Conservation (phyloP, 1,140 invertebrate genomes). For the Apis florea region DNA sequence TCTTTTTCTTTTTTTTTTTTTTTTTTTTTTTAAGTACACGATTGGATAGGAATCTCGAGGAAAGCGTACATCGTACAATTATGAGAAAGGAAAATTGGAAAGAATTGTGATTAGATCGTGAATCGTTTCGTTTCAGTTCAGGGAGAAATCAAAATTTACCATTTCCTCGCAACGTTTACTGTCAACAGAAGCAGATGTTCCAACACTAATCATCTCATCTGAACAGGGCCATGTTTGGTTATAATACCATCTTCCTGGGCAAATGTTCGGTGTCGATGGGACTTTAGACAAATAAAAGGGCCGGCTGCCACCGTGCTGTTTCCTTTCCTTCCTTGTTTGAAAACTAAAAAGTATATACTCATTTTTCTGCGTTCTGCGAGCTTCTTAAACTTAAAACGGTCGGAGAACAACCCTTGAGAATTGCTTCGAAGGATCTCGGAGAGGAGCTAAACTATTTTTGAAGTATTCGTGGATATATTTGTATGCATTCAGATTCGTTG, state of each 20-base stretch:
- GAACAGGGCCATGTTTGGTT: conserved; percentile 54
- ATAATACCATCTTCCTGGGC: conserved; percentile 65
- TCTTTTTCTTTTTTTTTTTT: too few species aligned
- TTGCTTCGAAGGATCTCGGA: neutral
- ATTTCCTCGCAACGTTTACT: conserved; percentile 25
- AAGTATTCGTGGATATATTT: too few species aligned
- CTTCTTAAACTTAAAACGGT: conserved; percentile 34
- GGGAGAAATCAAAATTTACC: conserved; percentile 15
- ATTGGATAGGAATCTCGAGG: too few species aligned
- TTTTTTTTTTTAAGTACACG: too few species aligned
- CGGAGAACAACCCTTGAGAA: neutral
- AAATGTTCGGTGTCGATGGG: conserved; percentile 68
- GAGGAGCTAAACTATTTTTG: too few species aligned
- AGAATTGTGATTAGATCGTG: neutral
- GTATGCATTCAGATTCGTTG: too few species aligned
- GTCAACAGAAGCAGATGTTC: conserved; percentile 54
- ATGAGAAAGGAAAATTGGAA: too few species aligned
- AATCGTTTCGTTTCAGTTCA: too few species aligned
- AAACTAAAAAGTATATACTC: conserved; percentile 52
- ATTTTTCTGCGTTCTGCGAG: conserved; percentile 16
- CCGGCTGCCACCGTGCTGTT: conserved; percentile 67
- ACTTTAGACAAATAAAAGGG: conserved; percentile 70
- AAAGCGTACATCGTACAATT: too few species aligned
- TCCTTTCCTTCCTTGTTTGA: conserved; percentile 66
- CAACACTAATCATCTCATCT: conserved; percentile 43